Base-by-base conservation (phyloP, 2,797 vertebrate species). In the Chaetodon trifasciatus region DNA sequence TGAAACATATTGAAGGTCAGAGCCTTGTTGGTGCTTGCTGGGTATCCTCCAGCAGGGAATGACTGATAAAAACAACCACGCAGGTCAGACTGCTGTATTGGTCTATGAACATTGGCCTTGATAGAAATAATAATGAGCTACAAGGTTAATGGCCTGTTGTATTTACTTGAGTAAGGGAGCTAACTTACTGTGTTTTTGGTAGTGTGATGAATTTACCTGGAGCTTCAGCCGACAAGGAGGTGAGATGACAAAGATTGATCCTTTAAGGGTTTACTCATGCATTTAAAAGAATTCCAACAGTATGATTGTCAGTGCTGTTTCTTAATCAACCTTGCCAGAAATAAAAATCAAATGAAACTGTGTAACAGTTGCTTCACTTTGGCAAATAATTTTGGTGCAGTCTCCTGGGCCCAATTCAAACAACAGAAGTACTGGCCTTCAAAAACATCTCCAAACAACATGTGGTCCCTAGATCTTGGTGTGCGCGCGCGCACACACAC, bases 1-100 rank as follows among this genome's bases (percentile, higher is more conserved):
- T 82, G 78, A 89, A 81, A 68, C 71, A 70, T 21, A 68, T 0
- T 84, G 87, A 92, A 90, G 90, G 90, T 92, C 90, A 91, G 73
- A 76, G 67, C 15, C 66, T 63, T 70, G 66, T 47, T 40, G n/a
- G 50, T 35, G 44, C 46, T 65, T 72, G 70, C 42, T 75, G 62
- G 46, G 44, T 65, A 17, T 37, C 58, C 60, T 67, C 76, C 73
- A 74, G 76, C 61, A 66, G 46, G 71, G 37, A 52, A 57, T 62
- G 35, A 47, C 52, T 28, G 16, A 66, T 8, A 60, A 64, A 63
- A 74, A 64, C 23, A 79, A 52, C 52, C 24, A 8, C 1, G 4
- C 28, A 67, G 61, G 64, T 56, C 24, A 56, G 1, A 73, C 17
- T 67, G 24, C 3, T 28, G n/a, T 24, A 19, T 46, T 56, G 19